Base-by-base conservation (phyloP, 2,888 invertebrate genomes). In the Watsonalla cultraria region DNA sequence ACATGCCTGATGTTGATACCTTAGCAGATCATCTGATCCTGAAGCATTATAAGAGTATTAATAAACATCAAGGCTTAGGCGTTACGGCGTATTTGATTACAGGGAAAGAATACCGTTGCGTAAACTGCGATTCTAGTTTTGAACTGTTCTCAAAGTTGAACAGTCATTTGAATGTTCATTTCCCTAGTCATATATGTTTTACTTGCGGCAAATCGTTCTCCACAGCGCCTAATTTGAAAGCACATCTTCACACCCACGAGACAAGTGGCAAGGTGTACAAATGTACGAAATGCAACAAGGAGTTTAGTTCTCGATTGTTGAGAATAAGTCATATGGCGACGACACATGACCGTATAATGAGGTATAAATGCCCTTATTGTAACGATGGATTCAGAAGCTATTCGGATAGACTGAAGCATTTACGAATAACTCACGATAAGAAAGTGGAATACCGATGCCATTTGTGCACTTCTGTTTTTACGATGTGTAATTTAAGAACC, bases 141-240 rank as follows among this genome's bases (percentile, higher is more conserved):
- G 77, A 78, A 5, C 56, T 84, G 2, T 90, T 89, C 53, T 70
- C 80, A 0, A 86, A 82, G 58, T 62, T 90, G 5, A 89, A 89
- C 55, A 80, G 68, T 0, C 90, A 90, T 58, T 80, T 86, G 64
- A 89, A 90, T 47, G 69, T 71, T n/a, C 90, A 90, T 47, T 85
- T 80, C 60, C 86, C 82, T 0, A 81, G 85, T 47, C 81, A 82
- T 48, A 82, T 90, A n/a, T 90, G 90, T 51, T 80, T 76, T 24
- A 74, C 77, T 46, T 90, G 90, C 54, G 89, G 89, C 0, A 89
- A 88, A 70, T 71, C 82, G 0, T 89, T 88, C 52, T 73, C 84
- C 0, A 76, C 78, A 0, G 62, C 65, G 1, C 71, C 76, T 13
- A 74, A 85, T n/a, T 65, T 88, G 0, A 79, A 80, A 59, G 68